A percentile compares a stretch with the other conserved stretches of the same genome.
Conservation (phyloP, 2,888 invertebrate species). For the Caenorhabditis sp. region DNA sequence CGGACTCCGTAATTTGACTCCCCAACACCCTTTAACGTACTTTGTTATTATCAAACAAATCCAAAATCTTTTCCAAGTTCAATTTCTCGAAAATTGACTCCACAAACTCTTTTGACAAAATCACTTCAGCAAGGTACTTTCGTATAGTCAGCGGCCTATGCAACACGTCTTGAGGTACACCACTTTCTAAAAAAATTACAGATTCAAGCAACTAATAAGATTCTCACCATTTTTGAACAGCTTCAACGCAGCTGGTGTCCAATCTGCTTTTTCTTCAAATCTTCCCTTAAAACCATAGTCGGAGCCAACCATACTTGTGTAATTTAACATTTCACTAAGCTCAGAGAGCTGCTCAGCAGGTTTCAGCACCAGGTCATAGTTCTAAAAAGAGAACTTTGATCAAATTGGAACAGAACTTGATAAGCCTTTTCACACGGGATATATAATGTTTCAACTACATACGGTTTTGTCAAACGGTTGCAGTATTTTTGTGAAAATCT, state of each 20-base stretch:
- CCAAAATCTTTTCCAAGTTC: slow-evolving; percentile 3
- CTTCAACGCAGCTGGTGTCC: slow-evolving; percentile 1
- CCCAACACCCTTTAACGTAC: no score
- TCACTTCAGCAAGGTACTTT: not conserved
- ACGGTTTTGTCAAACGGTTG: no score
- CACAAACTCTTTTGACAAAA: not conserved
- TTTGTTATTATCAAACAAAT: not conserved
- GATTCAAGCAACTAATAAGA: no score
- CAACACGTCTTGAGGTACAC: not conserved
- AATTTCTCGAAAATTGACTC: not conserved
- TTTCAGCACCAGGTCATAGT: not conserved
- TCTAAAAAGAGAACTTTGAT: not conserved
- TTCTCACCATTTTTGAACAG: slow-evolving; percentile 2
- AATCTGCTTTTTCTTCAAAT: not conserved
- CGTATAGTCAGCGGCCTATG: not conserved
- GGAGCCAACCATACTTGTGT: not conserved
- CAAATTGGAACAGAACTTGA: not conserved
- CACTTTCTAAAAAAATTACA: not conserved
- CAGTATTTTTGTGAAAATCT: no score
- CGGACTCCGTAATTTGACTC: no score
- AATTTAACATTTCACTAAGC: not conserved
- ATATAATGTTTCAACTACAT: no score
- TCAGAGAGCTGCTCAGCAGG: not conserved
- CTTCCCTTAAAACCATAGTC: not conserved
- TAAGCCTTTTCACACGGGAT: no score